Base-by-base conservation (phyloP, 1,140 invertebrate species). In the Hydropsyche tenuis region DNA sequence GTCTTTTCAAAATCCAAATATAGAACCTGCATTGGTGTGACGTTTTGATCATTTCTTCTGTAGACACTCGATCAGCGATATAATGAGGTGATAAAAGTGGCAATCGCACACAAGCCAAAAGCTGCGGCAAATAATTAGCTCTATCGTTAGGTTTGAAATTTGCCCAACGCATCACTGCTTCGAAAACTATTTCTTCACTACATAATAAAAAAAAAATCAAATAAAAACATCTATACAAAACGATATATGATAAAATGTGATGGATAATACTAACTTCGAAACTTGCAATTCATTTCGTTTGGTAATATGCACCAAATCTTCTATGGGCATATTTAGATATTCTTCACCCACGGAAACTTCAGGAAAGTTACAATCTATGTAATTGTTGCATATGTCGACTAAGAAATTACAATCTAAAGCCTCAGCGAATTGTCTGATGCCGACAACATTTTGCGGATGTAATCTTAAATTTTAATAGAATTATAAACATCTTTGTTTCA, bases 1-100 rank as follows among this genome's bases (percentile, higher is more conserved):
- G 7, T 68, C 7, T 43, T 68, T 6, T 14, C 22, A 45, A 62
- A 1, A 81, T n/a, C n/a, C n/a, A n/a, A n/a, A n/a, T n/a, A n/a
- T n/a, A n/a, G n/a, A n/a, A n/a, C n/a, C n/a, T 85, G 83, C 93
- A 94, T 78, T 90, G 88, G 79, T 93, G 90, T 27, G 91, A 94
- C 37, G 86, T 87, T 77, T 89, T 86, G 45, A 97, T 90, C 0
- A 96, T 82, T 78, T 93, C 90, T 80, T 96, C 93, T n/a, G 91
- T 91, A 0, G 92, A 90, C 6, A 96, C 93, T 70, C 89, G 84
- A 84, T 96, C 94, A 1, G 93, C 90, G 30, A 96, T 82, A 81
- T 93, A 96, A 78, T 94, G 90, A 0, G 94, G 94, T 5, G 91
- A 90, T 0, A 96, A 84, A 9, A 96, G 81, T 0, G 95, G 94